phyloP scores from a whole-genome alignment of 2,113 vertebrate species.

The Xerus inauris region DNA sequence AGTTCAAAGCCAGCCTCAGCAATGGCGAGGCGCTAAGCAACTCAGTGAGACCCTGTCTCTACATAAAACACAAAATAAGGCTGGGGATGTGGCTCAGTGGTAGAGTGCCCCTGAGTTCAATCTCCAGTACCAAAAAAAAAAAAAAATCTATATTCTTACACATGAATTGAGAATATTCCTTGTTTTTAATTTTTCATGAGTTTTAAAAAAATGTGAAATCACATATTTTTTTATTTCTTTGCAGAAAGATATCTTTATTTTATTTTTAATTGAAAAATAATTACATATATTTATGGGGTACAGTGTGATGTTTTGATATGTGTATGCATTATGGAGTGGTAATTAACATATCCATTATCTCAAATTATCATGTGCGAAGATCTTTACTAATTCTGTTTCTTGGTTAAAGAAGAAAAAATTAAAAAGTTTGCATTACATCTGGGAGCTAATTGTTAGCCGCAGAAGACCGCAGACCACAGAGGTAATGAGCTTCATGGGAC shows the following conservation, averaged over 20 bases:
- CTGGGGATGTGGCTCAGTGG: too few relatives aligned
- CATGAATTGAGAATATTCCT: neutral
- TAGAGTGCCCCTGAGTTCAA: too few relatives aligned
- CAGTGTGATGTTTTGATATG: neutral
- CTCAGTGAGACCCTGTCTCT: too few relatives aligned
- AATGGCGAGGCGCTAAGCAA: too few relatives aligned
- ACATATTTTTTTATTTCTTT: neutral
- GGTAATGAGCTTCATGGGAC: slow-evolving; percentile 39
- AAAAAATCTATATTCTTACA: too few relatives aligned
- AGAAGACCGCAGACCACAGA: slow-evolving; percentile 42
- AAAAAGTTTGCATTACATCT: neutral
- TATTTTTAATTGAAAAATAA: neutral
- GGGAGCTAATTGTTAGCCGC: slow-evolving; percentile 39
- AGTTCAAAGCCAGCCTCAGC: too few relatives aligned
- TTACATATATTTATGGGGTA: neutral
- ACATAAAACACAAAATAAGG: too few relatives aligned
- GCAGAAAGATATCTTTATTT: neutral
- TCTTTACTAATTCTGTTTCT: slow-evolving; percentile 25
- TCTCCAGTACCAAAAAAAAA: too few relatives aligned
- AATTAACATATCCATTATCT: neutral
- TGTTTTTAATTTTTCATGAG: neutral
- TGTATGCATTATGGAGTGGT: neutral
- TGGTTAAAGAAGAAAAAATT: too few relatives aligned
- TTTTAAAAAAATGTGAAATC: neutral
- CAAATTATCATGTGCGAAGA: neutral